phyloP scores from a whole-genome alignment of 2,113 vertebrate species.

The Crotalus horridus region DNA sequence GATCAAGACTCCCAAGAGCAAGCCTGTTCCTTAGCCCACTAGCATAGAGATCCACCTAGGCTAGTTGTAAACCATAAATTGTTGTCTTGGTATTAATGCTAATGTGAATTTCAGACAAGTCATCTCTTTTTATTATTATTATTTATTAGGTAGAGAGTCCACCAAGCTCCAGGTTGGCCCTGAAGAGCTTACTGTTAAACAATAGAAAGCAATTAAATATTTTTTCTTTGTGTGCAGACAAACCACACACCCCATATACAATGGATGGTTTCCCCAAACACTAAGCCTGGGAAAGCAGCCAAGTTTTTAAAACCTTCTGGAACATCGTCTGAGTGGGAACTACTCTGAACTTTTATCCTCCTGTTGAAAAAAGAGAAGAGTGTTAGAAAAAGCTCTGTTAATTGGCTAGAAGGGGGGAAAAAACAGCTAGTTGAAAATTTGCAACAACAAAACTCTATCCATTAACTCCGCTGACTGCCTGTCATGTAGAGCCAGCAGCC shows the following conservation, averaged over 20 bases:
- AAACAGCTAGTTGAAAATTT: neutral
- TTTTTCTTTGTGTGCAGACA: neutral
- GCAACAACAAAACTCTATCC: neutral
- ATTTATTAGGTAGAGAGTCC: neutral
- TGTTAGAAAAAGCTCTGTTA: neutral
- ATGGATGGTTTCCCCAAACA: neutral
- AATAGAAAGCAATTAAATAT: neutral
- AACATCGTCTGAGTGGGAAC: neutral
- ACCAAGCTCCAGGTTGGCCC: neutral
- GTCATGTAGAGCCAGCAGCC: conserved; percentile 15
- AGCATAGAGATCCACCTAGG: neutral
- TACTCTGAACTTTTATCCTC: neutral
- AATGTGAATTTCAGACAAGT: neutral
- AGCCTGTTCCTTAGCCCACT: neutral
- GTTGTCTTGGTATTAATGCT: neutral
- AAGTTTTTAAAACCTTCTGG: neutral
- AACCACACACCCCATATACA: neutral
- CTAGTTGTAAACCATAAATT: neutral
- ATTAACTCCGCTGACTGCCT: neutral
- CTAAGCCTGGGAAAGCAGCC: neutral
- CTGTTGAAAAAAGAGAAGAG: neutral
- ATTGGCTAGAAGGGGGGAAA: neutral
- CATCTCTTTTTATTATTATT: neutral
- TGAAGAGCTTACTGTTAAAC: neutral
- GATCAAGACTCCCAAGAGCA: neutral